Evolutionary conservation across 2,797 vertebrate genomes (phyloP), one percentile per base, ranked within the genome.

Genomic region (Paratrypauchen microcephalus): DNA sequence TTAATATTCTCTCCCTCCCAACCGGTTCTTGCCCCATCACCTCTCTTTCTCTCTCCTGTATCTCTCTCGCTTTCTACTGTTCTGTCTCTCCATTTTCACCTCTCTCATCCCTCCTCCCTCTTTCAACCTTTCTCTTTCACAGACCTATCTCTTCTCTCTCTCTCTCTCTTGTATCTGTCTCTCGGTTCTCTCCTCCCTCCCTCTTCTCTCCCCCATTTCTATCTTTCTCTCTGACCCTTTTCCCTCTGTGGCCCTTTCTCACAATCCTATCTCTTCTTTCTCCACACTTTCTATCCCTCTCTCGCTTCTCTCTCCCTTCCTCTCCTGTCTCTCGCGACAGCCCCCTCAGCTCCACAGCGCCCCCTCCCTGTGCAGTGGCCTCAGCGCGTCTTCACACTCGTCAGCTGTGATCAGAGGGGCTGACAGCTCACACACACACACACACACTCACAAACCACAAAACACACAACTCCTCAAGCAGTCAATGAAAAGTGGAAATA

Each of bases 351-450:
- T 28, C 58, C 28, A 60, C 30, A 36, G 58, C 30, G 58, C 58
- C 58, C 58, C 58, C 58, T 60, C 28, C 7, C 28, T 60, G 58
- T 28, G 28, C 28, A 19, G 30, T 32, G 28, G 24, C 1, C 91
- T 92, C 89, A 90, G 79, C 69, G 80, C 84, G 69, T 92, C 88
- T 91, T 89, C 90, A 89, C 76, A 91, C 89, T 85, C 80, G 90
- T 91, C 91, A 92, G 85, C 87, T 85, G 83, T 88, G 90, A 91
- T 89, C 90, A 90, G 58, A 36, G 30, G 58, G 30, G 30, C 15
- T 59, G 57, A 59, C 57, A 59, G 57, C 5, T 59, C 57, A 6
- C 57, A 59, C 69, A 87, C 70, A 73, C 86, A 88, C 79, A 83
- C 48, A n/a, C 50, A 77, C 72, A 78, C 73, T 78, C 72, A 78